These are phyloP conservation scores for Lasioglossum pauxillum DNA, from an alignment of 2,888 invertebrate genomes.

Conservation along the genomic window DNA sequence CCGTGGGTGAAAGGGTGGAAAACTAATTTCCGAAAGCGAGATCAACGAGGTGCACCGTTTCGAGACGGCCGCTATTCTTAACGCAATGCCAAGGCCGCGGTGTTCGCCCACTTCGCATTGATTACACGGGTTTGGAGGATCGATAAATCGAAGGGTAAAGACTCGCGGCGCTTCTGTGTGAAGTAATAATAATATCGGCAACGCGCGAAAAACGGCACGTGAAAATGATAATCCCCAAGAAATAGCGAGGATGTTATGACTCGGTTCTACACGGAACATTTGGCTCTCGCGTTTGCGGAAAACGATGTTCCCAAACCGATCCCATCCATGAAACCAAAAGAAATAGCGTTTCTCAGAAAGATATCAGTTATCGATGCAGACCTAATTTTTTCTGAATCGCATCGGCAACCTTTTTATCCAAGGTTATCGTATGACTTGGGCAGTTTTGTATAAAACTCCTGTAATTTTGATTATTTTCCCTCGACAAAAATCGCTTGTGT, in stretches of 20 bases:
- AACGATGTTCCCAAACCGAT: background rate
- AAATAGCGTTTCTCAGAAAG: background rate
- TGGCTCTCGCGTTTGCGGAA: background rate
- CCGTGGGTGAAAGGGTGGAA: background rate
- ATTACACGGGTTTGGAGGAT: slow-evolving; percentile 51
- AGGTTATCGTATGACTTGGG: no score
- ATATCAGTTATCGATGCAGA: no score
- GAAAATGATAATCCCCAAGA: slow-evolving; percentile 28
- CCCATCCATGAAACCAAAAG: background rate
- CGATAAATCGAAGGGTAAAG: slow-evolving; percentile 72
- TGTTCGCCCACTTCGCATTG: slow-evolving; percentile 53
- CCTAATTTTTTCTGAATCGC: no score
- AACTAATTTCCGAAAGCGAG: slow-evolving; percentile 4
- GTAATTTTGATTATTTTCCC: no score
- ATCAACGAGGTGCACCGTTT: slow-evolving; percentile 25
- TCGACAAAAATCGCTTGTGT: no score
- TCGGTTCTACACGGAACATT: slow-evolving; percentile 6
- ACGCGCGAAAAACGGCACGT: background rate
- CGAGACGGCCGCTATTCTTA: slow-evolving; percentile 30
- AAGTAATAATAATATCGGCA: slow-evolving; percentile 47
- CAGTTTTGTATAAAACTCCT: no score
- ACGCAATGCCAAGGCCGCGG: slow-evolving; percentile 64
- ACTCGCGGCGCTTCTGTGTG: slow-evolving; percentile 37
- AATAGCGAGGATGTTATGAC: background rate
- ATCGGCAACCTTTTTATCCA: no score